Conservation (phyloP, 2,113 vertebrate species). For the Emberiza fucata region DNA sequence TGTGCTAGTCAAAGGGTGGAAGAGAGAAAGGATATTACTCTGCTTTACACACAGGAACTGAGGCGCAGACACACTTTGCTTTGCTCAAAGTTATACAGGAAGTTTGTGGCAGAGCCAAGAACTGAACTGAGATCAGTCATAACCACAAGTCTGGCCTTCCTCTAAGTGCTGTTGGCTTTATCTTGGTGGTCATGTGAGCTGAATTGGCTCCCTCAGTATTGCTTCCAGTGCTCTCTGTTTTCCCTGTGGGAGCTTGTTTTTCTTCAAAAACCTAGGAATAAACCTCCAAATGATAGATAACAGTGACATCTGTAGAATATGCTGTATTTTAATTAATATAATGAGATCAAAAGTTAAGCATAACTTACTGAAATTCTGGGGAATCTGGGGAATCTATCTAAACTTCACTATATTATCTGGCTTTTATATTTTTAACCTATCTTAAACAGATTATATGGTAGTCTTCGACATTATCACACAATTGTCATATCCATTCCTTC, state of each 20-base stretch:
- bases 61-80: neutral
- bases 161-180: slow-evolving; percentile 23
- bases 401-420: neutral
- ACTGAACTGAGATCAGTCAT: neutral
- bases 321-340: neutral
- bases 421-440: neutral
- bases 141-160: slow-evolving; percentile 25
- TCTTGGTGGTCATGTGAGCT: slow-evolving; percentile 21
- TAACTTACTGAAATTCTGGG: neutral
- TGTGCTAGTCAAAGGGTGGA: neutral
- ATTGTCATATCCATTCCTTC: neutral
- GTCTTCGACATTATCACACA: neutral
- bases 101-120: slow-evolving; percentile 35
- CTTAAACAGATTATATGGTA: neutral
- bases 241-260: neutral
- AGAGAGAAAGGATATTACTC: neutral
- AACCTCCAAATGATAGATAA: neutral
- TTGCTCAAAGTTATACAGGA: neutral
- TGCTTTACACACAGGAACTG: neutral
- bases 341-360: neutral
- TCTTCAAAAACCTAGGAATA: neutral
- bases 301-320: neutral
- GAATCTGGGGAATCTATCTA: neutral
- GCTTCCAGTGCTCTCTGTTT: neutral
- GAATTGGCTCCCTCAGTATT: neutral